A percentile compares a stretch with the other conserved stretches of the same genome.
These are phyloP conservation scores for Leucoraja erinaceus DNA, from an alignment of 2,113 vertebrate genomes.

Conservation along the genomic window DNA sequence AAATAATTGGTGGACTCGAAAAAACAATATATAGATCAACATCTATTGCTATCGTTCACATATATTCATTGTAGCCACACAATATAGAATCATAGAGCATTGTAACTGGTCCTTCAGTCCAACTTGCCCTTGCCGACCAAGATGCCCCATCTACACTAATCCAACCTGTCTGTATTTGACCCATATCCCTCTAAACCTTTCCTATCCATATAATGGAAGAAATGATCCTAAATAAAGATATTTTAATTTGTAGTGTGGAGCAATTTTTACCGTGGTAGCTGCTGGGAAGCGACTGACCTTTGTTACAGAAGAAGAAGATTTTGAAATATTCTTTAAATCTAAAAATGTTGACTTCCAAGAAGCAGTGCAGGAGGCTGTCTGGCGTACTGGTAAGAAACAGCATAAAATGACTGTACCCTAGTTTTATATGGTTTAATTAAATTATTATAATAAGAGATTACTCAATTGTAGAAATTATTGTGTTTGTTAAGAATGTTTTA, in stretches of 20 bases:
- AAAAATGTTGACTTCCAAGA: conserved; percentile 68
- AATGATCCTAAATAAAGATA: background rate
- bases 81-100: background rate
- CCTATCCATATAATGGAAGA: too few species aligned
- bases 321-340: conserved; percentile 63
- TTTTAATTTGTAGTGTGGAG: conserved; percentile 60
- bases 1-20: background rate
- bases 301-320: conserved; percentile 65
- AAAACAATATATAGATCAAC: background rate
- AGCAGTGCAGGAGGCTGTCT: conserved; percentile 62
- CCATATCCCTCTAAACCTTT: too few species aligned
- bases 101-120: too few species aligned
- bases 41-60: background rate
- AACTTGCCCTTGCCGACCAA: too few species aligned
- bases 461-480: background rate
- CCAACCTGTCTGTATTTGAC: too few species aligned
- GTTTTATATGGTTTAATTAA: background rate
- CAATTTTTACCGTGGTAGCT: conserved; percentile 66
- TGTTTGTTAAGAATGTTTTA: background rate
- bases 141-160: too few species aligned
- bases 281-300: conserved; percentile 70
- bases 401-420: background rate
- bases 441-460: background rate
- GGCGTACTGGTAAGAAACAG: conserved; percentile 58
- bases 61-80: background rate